Evolutionary conservation across 1,140 invertebrate species (phyloP).

Genomic region (Pectinophora gossypiella): DNA sequence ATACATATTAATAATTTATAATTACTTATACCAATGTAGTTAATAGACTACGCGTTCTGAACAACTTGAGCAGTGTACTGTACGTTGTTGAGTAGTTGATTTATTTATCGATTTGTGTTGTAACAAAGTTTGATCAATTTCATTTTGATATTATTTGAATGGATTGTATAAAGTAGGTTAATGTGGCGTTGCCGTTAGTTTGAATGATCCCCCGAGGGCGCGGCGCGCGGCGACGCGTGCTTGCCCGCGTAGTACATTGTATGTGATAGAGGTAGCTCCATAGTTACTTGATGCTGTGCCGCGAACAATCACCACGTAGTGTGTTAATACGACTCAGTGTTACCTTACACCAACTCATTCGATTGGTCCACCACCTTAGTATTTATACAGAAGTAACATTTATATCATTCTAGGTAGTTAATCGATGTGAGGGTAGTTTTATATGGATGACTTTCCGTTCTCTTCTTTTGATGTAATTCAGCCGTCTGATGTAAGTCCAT

Average conservation of each 20-base stretch:
- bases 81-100: slow-evolving; percentile 24
- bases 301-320: slow-evolving; percentile 46
- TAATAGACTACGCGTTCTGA: slow-evolving; percentile 45
- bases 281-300: slow-evolving; percentile 36
- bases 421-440: slow-evolving; percentile 60
- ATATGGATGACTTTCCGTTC: slow-evolving; percentile 32
- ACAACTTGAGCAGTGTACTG: slow-evolving; percentile 21
- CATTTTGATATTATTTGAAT: slow-evolving; percentile 32
- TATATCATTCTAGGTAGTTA: slow-evolving; percentile 56
- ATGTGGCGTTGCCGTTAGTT: slow-evolving; percentile 42
- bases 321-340: slow-evolving; percentile 3
- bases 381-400: slow-evolving; percentile 31
- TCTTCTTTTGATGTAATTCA: slow-evolving; percentile 28
- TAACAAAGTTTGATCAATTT: slow-evolving; percentile 16
- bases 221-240: slow-evolving; percentile 51
- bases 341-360: slow-evolving; percentile 8
- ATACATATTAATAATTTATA: slow-evolving; percentile 61
- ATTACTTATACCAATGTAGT: slow-evolving; percentile 51
- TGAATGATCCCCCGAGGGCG: slow-evolving; percentile 24
- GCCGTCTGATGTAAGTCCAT: slow-evolving; percentile 37
- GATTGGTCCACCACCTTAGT: slow-evolving; percentile 27
- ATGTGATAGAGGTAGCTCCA: slow-evolving; percentile 49
- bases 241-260: slow-evolving; percentile 35
- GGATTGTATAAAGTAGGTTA: slow-evolving; percentile 73
- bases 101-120: slow-evolving; percentile 23